Evolutionary conservation across 2,113 vertebrate species (phyloP).

Genomic region (Brevimyrus niger): DNA sequence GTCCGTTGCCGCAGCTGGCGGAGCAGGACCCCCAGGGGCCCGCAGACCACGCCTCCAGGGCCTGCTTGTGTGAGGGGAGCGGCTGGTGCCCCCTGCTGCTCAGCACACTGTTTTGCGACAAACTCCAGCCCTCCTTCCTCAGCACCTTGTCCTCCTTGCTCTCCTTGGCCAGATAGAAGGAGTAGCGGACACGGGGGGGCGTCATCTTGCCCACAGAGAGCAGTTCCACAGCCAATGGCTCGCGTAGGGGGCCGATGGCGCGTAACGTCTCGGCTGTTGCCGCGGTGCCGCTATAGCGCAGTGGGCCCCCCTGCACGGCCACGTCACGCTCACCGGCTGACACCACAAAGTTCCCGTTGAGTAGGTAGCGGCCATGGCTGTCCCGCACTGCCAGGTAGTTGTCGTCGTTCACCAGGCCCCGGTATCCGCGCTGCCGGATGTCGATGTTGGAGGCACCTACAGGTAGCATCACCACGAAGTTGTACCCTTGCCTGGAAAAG

Average conservation of each 20-base stretch:
- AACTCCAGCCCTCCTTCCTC: constrained; percentile 60
- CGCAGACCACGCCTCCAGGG: constrained; percentile 70
- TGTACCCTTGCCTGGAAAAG: constrained; percentile 82
- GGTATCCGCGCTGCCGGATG: constrained; percentile 90
- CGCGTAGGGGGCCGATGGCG: constrained; percentile 77
- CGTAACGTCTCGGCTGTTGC: constrained; percentile 81
- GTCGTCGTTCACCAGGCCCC: constrained; percentile 80
- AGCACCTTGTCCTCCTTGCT: constrained; percentile 72
- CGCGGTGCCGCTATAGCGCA: constrained; percentile 87
- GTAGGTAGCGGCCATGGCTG: constrained; percentile 76
- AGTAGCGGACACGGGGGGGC: constrained; percentile 89
- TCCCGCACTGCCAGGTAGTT: constrained; percentile 94
- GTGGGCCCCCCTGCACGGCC: constrained; percentile 74
- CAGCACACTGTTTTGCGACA: constrained; percentile 73
- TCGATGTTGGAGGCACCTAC: constrained; percentile 84
- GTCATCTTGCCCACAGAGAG: constrained; percentile 95
- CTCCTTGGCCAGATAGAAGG: constrained; percentile 87
- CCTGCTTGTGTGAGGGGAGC: constrained; percentile 29
- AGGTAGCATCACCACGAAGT: constrained; percentile 90
- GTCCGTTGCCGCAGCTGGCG: constrained; percentile 69
- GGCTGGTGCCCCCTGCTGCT: constrained; percentile 45
- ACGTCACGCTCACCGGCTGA: constrained; percentile 87
- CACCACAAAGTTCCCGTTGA: constrained; percentile 92
- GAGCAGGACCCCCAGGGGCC: constrained; percentile 80
- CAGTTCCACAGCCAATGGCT: constrained; percentile 82